A percentile compares a stretch with the other conserved stretches of the same genome.
Conservation (phyloP, 1,140 invertebrate species). For the Medauroidea extradentata region DNA sequence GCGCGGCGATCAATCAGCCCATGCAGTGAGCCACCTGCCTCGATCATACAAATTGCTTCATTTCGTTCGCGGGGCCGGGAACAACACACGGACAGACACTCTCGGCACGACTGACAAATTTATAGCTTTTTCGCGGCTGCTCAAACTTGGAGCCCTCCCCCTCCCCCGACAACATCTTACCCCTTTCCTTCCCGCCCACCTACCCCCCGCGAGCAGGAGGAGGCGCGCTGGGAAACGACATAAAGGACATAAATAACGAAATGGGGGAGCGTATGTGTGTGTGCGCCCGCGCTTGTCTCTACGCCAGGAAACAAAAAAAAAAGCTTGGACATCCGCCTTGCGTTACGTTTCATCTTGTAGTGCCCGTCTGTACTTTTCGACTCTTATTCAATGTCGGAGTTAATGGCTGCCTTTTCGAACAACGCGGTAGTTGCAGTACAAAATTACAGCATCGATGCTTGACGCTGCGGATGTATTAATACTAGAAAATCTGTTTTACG, state of each 20-base stretch:
- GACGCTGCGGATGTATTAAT: too few species aligned
- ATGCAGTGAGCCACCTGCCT: constrained; percentile 5
- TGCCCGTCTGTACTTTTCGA: too few species aligned
- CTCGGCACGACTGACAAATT: constrained; percentile 16
- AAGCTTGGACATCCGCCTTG: too few species aligned
- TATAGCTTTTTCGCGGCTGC: constrained; percentile 18
- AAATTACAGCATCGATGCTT: too few species aligned
- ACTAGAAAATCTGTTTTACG: too few species aligned
- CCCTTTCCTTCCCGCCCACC: not conserved
- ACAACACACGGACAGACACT: constrained; percentile 13
- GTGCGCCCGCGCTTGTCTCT: too few species aligned
- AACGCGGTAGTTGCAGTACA: too few species aligned
- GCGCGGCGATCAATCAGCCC: constrained; percentile 2
- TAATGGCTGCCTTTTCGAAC: too few species aligned
- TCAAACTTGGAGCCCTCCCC: constrained; percentile 6
- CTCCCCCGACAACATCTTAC: not conserved
- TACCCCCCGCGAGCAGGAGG: not conserved
- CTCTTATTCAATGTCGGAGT: too few species aligned
- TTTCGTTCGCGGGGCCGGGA: constrained; percentile 8
- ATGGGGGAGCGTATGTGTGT: not conserved
- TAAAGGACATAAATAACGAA: constrained; percentile 19
- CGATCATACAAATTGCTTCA: constrained; percentile 21
- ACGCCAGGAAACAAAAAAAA: too few species aligned
- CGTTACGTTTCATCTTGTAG: too few species aligned
- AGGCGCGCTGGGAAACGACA: not conserved